Evolutionary conservation across 2,888 invertebrate genomes (phyloP).

Genomic region (Cistogaster globosa): DNA sequence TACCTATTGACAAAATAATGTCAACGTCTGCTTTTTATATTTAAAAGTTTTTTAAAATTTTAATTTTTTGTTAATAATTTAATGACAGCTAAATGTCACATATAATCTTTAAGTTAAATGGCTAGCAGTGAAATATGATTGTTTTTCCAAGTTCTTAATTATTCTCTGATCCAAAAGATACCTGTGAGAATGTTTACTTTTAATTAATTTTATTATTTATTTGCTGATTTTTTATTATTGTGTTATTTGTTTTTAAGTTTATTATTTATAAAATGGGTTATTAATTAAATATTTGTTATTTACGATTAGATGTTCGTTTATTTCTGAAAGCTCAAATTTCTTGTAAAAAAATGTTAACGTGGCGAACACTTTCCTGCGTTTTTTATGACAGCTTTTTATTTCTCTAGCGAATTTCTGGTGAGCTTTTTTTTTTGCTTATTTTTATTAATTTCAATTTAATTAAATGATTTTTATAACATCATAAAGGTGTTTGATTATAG

Average conservation of each 20-base stretch:
- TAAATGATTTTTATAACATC: slow-evolving; percentile 67
- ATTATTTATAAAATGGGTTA: slow-evolving; percentile 4
- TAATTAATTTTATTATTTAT: slow-evolving; percentile 37
- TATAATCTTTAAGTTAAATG: slow-evolving; percentile 31
- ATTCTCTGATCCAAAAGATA: slow-evolving; percentile 21
- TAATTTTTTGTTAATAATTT: slow-evolving; percentile 62
- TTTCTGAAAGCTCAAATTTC: no score
- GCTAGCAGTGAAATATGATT: slow-evolving; percentile 3
- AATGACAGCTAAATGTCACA: slow-evolving; percentile 63
- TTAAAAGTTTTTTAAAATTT: not conserved
- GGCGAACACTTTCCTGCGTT: slow-evolving; percentile 15
- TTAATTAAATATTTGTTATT: slow-evolving; percentile 32
- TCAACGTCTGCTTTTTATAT: slow-evolving; percentile 25
- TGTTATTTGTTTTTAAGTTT: not conserved
- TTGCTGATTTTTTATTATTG: slow-evolving; percentile 37
- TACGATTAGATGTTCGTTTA: slow-evolving; percentile 18
- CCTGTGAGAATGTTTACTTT: slow-evolving; percentile 53
- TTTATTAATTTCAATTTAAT: slow-evolving; percentile 54
- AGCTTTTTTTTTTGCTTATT: slow-evolving; percentile 16
- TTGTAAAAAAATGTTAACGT: slow-evolving; percentile 26
- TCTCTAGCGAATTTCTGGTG: no score
- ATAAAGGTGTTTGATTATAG: slow-evolving; percentile 68
- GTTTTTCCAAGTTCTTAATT: slow-evolving; percentile 24
- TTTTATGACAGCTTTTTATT: no score
- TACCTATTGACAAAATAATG: slow-evolving; percentile 67